These are phyloP conservation scores for Microchirus variegatus DNA, from an alignment of 2,797 vertebrate genomes.

Conservation along the genomic window DNA sequence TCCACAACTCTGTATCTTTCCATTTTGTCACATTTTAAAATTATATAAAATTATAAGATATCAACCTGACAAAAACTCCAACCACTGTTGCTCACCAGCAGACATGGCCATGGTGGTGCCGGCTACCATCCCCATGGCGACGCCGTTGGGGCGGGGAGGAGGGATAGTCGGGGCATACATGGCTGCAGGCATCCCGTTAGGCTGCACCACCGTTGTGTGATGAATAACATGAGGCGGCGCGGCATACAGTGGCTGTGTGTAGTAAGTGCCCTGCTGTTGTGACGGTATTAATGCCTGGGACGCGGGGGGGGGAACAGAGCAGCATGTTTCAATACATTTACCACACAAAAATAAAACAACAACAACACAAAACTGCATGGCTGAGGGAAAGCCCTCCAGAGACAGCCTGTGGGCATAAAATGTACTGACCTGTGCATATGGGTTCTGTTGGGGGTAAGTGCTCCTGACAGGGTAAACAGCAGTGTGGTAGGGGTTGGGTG, in stretches of 20 bases:
- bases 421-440: constrained; percentile 90
- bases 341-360: too few species aligned
- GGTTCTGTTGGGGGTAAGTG: constrained; percentile 96
- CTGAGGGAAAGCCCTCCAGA: background rate
- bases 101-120: constrained; percentile 99
- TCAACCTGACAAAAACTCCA: background rate
- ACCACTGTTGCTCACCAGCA: constrained; percentile 82
- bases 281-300: constrained; percentile 64
- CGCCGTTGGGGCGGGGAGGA: constrained; percentile 85
- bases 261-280: constrained; percentile 94
- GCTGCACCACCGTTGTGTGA: constrained; percentile 99
- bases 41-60: background rate
- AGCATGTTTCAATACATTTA: background rate
- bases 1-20: too few species aligned
- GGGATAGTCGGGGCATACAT: constrained; percentile 92
- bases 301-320: constrained; percentile 2
- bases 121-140: constrained; percentile 97
- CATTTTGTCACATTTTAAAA: background rate
- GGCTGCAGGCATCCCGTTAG: constrained; percentile 95
- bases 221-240: constrained; percentile 98
- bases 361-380: background rate
- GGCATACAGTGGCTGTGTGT: constrained; percentile 96
- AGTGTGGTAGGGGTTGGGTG: constrained; percentile 91
- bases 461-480: constrained; percentile 95
- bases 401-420: background rate